Conservation (phyloP, 1,140 invertebrate species). For the Euschistus heros region DNA sequence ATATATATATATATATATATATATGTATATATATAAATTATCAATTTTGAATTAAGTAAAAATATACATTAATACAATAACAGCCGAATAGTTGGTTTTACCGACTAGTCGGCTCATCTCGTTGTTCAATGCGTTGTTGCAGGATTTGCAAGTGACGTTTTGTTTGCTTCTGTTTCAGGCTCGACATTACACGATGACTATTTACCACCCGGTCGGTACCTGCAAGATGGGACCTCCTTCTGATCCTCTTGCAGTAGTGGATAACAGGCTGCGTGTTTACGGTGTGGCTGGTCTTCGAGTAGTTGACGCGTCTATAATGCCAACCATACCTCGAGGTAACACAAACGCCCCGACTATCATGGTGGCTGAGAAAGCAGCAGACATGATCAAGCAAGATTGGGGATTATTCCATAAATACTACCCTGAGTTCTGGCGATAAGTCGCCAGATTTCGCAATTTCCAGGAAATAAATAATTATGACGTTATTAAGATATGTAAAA, state of each 20-base stretch:
- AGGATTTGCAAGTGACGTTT: conserved; percentile 40
- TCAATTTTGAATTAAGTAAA: too few relatives aligned
- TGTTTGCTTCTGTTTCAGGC: conserved; percentile 24
- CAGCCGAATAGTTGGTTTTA: too few relatives aligned
- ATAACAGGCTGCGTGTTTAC: conserved; percentile 45
- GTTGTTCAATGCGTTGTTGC: too few relatives aligned
- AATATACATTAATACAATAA: too few relatives aligned
- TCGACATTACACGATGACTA: conserved; percentile 36
- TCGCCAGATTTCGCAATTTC: not conserved
- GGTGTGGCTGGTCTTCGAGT: conserved; percentile 50
- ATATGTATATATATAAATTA: too few relatives aligned
- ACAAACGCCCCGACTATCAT: conserved; percentile 58
- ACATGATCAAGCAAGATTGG: conserved; percentile 50
- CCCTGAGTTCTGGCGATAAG: not conserved
- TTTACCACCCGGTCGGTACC: conserved; percentile 44
- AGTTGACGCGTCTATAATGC: conserved; percentile 62
- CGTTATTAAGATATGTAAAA: too few relatives aligned
- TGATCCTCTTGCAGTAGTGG: conserved; percentile 48
- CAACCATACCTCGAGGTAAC: conserved; percentile 52
- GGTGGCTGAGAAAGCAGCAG: conserved; percentile 55
- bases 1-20: too few relatives aligned
- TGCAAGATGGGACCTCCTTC: conserved; percentile 52
- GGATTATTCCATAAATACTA: not conserved
- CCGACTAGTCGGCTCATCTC: too few relatives aligned
- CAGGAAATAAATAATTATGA: too few relatives aligned